A percentile compares a stretch with the other conserved stretches of the same genome.
Conservation (phyloP, 1,140 invertebrate genomes). For the Drosophila pandora region DNA sequence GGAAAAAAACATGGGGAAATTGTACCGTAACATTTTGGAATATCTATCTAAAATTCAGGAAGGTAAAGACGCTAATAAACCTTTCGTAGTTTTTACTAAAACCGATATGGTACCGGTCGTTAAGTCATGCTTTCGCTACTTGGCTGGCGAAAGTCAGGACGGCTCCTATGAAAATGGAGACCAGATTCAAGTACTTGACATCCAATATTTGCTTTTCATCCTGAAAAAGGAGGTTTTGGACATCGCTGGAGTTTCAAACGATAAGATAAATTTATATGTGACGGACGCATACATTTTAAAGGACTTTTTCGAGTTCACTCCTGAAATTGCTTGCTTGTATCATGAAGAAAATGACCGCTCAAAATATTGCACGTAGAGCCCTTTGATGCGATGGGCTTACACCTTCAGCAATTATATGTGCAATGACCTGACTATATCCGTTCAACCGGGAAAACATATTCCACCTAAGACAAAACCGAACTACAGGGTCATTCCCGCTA, state of each 20-base stretch:
- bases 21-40: slow-evolving; percentile 58
- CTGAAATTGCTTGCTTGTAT: slow-evolving; percentile 55
- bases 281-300: slow-evolving; percentile 49
- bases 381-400: slow-evolving; percentile 67
- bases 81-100: slow-evolving; percentile 55
- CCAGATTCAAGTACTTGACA: slow-evolving; percentile 54
- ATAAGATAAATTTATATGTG: slow-evolving; percentile 34
- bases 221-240: slow-evolving; percentile 58
- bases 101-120: slow-evolving; percentile 56
- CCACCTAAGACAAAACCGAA: slow-evolving; percentile 32
- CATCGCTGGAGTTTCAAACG: slow-evolving; percentile 27
- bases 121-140: slow-evolving; percentile 55
- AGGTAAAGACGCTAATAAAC: slow-evolving; percentile 9
- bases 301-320: slow-evolving; percentile 65
- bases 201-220: slow-evolving; percentile 64
- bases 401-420: slow-evolving; percentile 71
- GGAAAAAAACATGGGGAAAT: slow-evolving; percentile 53
- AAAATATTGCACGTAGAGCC: slow-evolving; percentile 68
- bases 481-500: slow-evolving; percentile 3
- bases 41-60: slow-evolving; percentile 32
- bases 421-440: slow-evolving; percentile 57
- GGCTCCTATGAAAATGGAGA: not conserved
- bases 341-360: slow-evolving; percentile 62
- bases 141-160: slow-evolving; percentile 25
- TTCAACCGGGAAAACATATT: slow-evolving; percentile 57